These are phyloP conservation scores for Blastomussa wellsi DNA, from an alignment of 92 coral and sea anemone genomes.

Conservation along the genomic window DNA sequence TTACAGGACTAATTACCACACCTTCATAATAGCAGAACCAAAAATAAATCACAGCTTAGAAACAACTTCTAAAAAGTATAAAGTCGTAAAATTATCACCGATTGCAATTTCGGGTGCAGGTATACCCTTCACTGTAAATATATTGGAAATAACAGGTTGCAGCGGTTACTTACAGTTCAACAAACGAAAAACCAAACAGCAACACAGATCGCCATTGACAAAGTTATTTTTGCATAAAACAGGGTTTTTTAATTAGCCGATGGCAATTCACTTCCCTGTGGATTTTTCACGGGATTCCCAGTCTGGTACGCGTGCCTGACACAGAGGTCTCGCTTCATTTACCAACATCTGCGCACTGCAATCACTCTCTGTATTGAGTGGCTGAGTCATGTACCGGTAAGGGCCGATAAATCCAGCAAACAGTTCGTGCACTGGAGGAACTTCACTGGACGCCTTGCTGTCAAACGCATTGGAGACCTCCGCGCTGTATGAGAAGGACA, in stretches of 20 bases:
- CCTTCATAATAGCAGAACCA: too few species aligned
- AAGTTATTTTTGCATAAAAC: too few species aligned
- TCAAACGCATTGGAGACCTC: conserved; percentile 12
- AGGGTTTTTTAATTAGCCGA: not conserved
- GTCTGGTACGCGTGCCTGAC: not conserved
- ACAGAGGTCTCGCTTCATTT: not conserved
- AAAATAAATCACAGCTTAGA: too few species aligned
- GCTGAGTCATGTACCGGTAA: conserved; percentile 12
- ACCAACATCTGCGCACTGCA: not conserved
- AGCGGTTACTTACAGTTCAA: not conserved
- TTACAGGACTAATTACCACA: too few species aligned
- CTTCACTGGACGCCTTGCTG: not conserved
- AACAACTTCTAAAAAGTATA: too few species aligned
- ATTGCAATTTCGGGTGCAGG: too few species aligned
- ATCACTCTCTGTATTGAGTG: not conserved
- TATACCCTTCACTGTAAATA: too few species aligned
- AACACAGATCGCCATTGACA: not conserved
- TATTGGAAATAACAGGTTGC: too few species aligned
- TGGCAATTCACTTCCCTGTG: not conserved
- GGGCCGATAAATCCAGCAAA: conserved; percentile 18
- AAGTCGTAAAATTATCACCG: too few species aligned
- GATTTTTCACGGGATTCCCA: not conserved
- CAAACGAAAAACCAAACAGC: not conserved
- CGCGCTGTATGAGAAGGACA: conserved; percentile 11
- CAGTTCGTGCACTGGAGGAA: conserved; percentile 31